Conservation (phyloP, 2,113 vertebrate genomes). For the Albula glossodonta region DNA sequence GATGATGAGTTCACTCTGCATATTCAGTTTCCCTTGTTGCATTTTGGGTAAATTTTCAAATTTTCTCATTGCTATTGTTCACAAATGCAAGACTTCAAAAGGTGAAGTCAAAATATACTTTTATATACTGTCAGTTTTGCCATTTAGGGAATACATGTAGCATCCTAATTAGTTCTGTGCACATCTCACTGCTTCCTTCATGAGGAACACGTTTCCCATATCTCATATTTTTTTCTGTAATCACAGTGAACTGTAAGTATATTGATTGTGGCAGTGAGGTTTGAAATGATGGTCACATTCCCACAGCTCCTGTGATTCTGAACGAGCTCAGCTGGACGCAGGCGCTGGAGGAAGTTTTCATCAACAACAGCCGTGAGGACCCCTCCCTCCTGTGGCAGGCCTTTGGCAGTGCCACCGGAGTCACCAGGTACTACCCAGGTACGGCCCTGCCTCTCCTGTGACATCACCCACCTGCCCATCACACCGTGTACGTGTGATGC, state of each 20-base stretch:
- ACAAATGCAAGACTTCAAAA: too few species aligned
- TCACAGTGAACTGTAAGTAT: background rate
- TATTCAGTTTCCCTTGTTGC: too few species aligned
- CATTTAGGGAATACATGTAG: too few species aligned
- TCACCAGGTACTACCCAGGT: slow-evolving; percentile 97
- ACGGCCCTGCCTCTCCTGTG: slow-evolving; percentile 29
- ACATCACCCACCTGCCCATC: background rate
- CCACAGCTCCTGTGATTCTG: slow-evolving; percentile 86
- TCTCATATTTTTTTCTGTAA: background rate
- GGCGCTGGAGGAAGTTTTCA: slow-evolving; percentile 89
- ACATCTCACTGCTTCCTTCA: too few species aligned
- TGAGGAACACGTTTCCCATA: too few species aligned
- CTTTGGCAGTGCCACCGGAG: slow-evolving; percentile 94
- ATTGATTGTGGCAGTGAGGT: background rate
- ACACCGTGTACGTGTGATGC: background rate
- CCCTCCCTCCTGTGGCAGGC: slow-evolving; percentile 95
- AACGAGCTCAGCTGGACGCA: slow-evolving; percentile 98
- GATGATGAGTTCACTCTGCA: too few species aligned
- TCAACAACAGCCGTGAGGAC: slow-evolving; percentile 88
- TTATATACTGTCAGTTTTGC: too few species aligned
- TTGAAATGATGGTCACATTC: background rate
- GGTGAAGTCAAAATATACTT: too few species aligned
- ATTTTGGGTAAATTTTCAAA: too few species aligned
- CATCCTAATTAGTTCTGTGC: too few species aligned
- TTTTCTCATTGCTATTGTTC: too few species aligned